phyloP scores from a whole-genome alignment of 2,888 invertebrate species.

The Dolichomitus sp. region DNA sequence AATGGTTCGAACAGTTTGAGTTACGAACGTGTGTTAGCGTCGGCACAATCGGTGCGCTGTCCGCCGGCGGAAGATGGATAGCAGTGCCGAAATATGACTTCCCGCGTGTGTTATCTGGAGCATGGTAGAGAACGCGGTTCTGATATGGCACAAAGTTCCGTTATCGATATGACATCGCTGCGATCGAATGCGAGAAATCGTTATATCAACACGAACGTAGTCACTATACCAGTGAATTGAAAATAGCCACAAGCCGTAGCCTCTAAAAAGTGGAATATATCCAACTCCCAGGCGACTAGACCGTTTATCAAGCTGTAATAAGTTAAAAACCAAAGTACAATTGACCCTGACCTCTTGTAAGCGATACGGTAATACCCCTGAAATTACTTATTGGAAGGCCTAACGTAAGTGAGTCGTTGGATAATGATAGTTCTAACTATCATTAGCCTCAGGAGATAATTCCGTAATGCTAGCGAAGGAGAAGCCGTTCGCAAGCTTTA shows the following conservation, averaged over 20 bases:
- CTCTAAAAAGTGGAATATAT: neutral
- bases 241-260: neutral
- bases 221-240: slow-evolving; percentile 16
- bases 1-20: slow-evolving; percentile 54
- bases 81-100: slow-evolving; percentile 79
- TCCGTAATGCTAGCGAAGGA: slow-evolving; percentile 21
- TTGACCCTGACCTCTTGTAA: slow-evolving; percentile 15
- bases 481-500: slow-evolving; percentile 28
- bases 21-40: slow-evolving; percentile 76
- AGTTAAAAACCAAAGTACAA: slow-evolving; percentile 25
- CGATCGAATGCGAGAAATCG: slow-evolving; percentile 51
- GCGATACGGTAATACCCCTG: slow-evolving; percentile 19
- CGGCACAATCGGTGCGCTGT: slow-evolving; percentile 75
- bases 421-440: slow-evolving; percentile 56
- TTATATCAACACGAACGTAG: slow-evolving; percentile 27
- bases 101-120: slow-evolving; percentile 71
- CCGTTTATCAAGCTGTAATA: slow-evolving; percentile 5
- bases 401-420: slow-evolving; percentile 60
- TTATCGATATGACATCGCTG: slow-evolving; percentile 55
- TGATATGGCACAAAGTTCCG: slow-evolving; percentile 47
- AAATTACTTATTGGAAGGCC: slow-evolving; percentile 48
- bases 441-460: slow-evolving; percentile 61
- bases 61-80: slow-evolving; percentile 77
- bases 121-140: slow-evolving; percentile 19
- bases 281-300: neutral